A percentile compares a stretch with the other conserved stretches of the same genome.
These are phyloP conservation scores for Actenoides lindsayi DNA, from an alignment of 2,113 vertebrate species.

Conservation along the genomic window DNA sequence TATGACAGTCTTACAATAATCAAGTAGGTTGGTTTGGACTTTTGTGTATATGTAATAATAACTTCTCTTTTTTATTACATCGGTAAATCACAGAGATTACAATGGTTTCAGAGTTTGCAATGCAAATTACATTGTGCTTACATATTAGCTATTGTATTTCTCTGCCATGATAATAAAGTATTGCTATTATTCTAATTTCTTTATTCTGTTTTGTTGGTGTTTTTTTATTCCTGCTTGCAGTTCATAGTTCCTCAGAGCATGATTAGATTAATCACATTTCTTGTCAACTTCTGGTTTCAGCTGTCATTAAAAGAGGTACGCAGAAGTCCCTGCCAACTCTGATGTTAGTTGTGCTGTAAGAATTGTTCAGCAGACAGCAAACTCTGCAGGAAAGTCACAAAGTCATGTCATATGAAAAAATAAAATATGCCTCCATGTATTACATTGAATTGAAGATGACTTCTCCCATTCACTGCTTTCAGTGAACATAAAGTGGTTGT, in stretches of 20 bases:
- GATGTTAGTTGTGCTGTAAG: not conserved
- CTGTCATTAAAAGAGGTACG: not conserved
- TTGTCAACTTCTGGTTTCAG: not conserved
- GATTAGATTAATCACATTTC: not conserved
- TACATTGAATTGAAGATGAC: not conserved
- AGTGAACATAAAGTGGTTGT: not conserved
- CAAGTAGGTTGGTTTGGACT: not conserved
- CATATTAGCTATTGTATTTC: not conserved
- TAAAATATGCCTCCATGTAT: not conserved
- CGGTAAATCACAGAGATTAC: not conserved
- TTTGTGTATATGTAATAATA: not conserved
- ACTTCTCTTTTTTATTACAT: not conserved
- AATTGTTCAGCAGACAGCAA: not conserved
- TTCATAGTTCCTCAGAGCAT: not conserved
- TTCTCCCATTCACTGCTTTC: not conserved
- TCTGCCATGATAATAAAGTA: not conserved
- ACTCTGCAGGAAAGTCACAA: not conserved
- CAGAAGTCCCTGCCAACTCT: not conserved
- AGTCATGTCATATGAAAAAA: not conserved
- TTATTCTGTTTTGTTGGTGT: not conserved
- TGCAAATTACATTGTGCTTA: not conserved
- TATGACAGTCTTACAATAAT: not conserved
- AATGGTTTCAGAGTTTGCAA: not conserved
- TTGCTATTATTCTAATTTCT: not conserved
- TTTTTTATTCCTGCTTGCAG: not conserved